Percentiles rank a stretch among this genome's conserved stretches.
phyloP scores from a whole-genome alignment of 2,888 invertebrate species.

The Agrotis clavis region DNA sequence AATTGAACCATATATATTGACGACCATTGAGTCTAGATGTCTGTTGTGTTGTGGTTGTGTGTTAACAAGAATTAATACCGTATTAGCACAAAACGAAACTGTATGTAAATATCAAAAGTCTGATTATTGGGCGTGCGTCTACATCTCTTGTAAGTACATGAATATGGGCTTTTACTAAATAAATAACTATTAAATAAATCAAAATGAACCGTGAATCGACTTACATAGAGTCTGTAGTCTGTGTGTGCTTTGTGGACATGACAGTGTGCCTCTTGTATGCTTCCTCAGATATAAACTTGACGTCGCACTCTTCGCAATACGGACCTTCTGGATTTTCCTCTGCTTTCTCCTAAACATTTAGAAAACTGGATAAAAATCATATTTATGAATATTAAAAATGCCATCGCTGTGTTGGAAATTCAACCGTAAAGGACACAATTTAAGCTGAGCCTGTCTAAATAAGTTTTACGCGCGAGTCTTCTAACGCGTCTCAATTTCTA shows the following conservation, averaged over 20 bases:
- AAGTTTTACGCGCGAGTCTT: no score
- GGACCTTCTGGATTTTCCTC: slow-evolving; percentile 66
- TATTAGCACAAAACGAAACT: slow-evolving; percentile 2
- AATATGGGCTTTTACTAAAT: neutral
- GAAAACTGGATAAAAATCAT: neutral
- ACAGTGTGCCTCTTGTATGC: slow-evolving; percentile 87
- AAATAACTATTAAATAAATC: neutral
- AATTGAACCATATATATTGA: slow-evolving; percentile 14
- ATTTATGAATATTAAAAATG: no score
- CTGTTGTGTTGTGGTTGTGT: no score
- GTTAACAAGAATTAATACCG: no score
- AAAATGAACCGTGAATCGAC: slow-evolving; percentile 14
- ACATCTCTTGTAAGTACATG: neutral
- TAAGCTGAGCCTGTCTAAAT: no score
- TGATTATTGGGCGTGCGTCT: neutral
- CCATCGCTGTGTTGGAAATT: no score
- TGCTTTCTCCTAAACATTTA: slow-evolving; percentile 57
- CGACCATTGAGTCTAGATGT: neutral
- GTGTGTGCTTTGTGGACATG: slow-evolving; percentile 80
- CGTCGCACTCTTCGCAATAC: slow-evolving; percentile 84
- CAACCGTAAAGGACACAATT: no score
- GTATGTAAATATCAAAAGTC: neutral
- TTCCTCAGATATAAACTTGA: slow-evolving; percentile 81
- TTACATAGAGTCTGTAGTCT: slow-evolving; percentile 59
- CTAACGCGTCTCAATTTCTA: no score